phyloP scores from a whole-genome alignment of 2,113 vertebrate species.

The Cathartes aura region DNA sequence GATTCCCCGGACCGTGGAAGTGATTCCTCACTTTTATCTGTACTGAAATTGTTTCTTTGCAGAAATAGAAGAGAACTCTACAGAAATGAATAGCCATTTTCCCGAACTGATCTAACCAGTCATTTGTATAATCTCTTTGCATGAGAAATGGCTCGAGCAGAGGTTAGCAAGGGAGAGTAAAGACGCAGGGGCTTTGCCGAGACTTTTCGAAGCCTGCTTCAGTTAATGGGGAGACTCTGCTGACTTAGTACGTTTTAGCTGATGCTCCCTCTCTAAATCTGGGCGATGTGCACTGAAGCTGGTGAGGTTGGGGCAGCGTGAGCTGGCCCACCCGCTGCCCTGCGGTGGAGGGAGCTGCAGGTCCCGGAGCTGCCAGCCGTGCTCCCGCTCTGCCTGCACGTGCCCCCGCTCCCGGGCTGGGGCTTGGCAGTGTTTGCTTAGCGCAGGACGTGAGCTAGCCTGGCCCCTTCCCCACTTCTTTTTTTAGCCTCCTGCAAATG shows the following conservation, averaged over 20 bases:
- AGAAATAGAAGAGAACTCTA: neutral
- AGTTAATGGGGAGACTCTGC: neutral
- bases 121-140: neutral
- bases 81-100: neutral
- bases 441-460: fast-evolving
- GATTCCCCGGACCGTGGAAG: fast-evolving
- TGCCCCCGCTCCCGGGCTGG: neutral
- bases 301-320: neutral
- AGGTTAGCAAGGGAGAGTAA: fast-evolving
- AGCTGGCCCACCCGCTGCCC: neutral
- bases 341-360: neutral
- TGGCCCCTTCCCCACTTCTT: fast-evolving
- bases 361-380: fast-evolving
- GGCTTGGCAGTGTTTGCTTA: neutral
- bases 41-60: neutral
- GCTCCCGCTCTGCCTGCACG: neutral
- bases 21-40: fast-evolving
- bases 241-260: fast-evolving
- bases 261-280: neutral
- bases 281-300: fast-evolving
- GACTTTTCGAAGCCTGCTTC: fast-evolving
- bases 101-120: neutral
- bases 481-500: neutral
- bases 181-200: neutral
- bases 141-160: fast-evolving